Evolutionary conservation across 2,888 invertebrate species (phyloP).

Genomic region (Ornithoptera alexandrae): DNA sequence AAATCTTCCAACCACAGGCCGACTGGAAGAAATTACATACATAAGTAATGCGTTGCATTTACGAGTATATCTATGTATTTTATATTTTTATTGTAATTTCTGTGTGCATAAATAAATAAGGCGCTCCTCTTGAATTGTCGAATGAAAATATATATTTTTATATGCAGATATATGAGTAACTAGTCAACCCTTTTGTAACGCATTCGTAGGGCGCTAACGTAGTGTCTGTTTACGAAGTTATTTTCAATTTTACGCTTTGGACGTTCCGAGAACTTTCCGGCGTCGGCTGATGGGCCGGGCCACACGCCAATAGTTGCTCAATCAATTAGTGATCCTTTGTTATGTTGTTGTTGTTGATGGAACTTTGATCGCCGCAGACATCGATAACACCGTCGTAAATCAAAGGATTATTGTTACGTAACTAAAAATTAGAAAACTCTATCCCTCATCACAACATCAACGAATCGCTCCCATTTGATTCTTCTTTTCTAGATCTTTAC

Average conservation of each 20-base stretch:
- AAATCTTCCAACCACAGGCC: no score
- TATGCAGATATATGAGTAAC: background rate
- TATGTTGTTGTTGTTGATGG: conserved; percentile 14
- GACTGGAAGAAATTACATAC: no score
- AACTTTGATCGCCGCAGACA: conserved; percentile 12
- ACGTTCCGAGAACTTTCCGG: conserved; percentile 37
- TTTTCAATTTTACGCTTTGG: conserved; percentile 52
- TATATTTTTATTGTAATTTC: no score
- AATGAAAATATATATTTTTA: no score
- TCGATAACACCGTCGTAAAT: background rate
- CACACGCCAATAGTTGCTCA: conserved; percentile 27
- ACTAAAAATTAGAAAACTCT: background rate
- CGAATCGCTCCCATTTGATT: background rate
- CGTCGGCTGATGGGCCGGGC: conserved; percentile 20
- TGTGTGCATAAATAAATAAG: no score
- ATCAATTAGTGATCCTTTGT: conserved; percentile 28
- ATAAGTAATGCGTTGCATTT: no score
- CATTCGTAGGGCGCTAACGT: conserved; percentile 44
- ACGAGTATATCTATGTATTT: no score
- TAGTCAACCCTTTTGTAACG: conserved; percentile 40
- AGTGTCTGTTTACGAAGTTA: conserved; percentile 63
- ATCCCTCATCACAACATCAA: background rate
- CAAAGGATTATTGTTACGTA: background rate
- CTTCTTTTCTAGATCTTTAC: background rate
- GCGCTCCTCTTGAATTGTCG: no score